phyloP scores from a whole-genome alignment of 1,140 invertebrate species.

The Platyscapa corneri region DNA sequence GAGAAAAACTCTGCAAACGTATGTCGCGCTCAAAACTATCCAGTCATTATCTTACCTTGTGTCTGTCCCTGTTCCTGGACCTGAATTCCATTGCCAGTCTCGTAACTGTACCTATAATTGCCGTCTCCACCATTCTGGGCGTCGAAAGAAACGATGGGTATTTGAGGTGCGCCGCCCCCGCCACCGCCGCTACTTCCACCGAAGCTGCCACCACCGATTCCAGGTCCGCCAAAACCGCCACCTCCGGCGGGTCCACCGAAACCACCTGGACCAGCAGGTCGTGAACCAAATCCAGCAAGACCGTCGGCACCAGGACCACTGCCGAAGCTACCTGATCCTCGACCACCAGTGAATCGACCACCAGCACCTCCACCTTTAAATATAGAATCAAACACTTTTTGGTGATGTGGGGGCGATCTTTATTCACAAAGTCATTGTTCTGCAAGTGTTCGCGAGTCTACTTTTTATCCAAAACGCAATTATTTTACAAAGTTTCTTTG shows the following conservation, averaged over 20 bases:
- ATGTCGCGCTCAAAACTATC: background rate
- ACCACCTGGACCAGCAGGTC: background rate
- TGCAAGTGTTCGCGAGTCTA: too few relatives aligned
- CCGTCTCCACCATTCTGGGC: slow-evolving; percentile 75
- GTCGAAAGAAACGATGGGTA: slow-evolving; percentile 74
- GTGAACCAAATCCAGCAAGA: background rate
- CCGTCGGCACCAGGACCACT: slow-evolving; percentile 54
- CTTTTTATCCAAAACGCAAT: too few relatives aligned
- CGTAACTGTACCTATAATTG: slow-evolving; percentile 74
- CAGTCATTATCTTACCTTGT: slow-evolving; percentile 59
- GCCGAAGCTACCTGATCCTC: slow-evolving; percentile 52
- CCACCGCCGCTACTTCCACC: slow-evolving; percentile 58
- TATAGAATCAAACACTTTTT: background rate
- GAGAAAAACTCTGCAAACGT: background rate
- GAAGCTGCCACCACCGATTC: slow-evolving; percentile 58
- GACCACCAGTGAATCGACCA: slow-evolving; percentile 54
- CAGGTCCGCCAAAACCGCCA: slow-evolving; percentile 54
- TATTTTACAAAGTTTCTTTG: too few relatives aligned
- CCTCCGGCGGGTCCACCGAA: slow-evolving; percentile 52
- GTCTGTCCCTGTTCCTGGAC: slow-evolving; percentile 77
- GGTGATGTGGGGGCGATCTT: background rate
- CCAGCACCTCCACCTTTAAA: slow-evolving; percentile 52
- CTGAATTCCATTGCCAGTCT: slow-evolving; percentile 79
- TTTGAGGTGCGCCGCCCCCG: slow-evolving; percentile 58
- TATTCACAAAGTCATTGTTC: too few relatives aligned